These are phyloP conservation scores for Scalopus aquaticus DNA, from an alignment of 2,113 vertebrate genomes.

Conservation along the genomic window DNA sequence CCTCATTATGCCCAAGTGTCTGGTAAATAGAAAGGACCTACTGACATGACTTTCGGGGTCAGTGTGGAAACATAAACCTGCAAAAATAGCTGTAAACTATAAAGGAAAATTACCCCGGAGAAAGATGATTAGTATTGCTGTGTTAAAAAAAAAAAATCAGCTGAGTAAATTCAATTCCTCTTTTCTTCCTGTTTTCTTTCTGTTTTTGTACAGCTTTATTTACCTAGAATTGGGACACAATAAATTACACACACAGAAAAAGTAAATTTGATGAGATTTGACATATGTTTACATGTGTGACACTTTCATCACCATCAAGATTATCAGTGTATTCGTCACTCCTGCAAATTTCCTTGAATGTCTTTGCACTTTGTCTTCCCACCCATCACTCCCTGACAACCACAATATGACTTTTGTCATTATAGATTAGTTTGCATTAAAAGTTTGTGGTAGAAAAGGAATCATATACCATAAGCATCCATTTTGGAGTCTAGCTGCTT, in stretches of 20 bases:
- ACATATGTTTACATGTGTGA: not conserved
- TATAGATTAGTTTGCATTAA: not conserved
- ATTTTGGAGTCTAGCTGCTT: not conserved
- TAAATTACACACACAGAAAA: not conserved
- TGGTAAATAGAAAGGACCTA: constrained; percentile 55
- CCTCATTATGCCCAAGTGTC: constrained; percentile 21
- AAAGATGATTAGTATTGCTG: not conserved
- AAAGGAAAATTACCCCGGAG: not conserved
- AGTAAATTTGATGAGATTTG: not conserved
- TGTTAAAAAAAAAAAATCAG: not conserved
- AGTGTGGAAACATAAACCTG: constrained; percentile 30
- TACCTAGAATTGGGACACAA: not conserved
- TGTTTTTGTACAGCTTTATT: constrained; percentile 2
- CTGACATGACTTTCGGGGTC: not conserved
- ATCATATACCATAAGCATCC: not conserved
- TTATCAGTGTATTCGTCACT: not conserved
- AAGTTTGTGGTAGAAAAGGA: not conserved
- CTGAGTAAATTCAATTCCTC: not conserved
- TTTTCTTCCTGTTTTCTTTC: not conserved
- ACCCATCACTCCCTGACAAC: not conserved
- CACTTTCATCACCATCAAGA: not conserved
- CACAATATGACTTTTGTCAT: not conserved
- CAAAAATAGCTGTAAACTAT: constrained; percentile 29
- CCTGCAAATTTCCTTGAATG: accelerated
- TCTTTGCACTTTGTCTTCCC: not conserved